A percentile compares a stretch with the other conserved stretches of the same genome.
Conservation (phyloP, 2,113 vertebrate genomes). For the Camelus bactrianus region DNA sequence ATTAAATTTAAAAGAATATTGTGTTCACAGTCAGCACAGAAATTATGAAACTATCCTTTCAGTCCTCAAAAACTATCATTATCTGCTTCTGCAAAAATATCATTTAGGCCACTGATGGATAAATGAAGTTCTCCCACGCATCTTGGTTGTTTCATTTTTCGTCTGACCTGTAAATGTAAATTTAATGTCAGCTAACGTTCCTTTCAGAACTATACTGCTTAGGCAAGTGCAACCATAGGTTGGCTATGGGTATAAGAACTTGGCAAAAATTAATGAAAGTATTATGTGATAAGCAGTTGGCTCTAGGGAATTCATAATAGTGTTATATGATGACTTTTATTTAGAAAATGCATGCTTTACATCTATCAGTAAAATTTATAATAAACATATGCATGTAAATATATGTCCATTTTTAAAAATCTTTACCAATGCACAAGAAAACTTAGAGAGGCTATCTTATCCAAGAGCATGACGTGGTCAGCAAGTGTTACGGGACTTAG, state of each 20-base stretch:
- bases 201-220: neutral
- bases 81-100: neutral
- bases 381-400: neutral
- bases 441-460: neutral
- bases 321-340: neutral
- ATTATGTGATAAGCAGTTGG: neutral
- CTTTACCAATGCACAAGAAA: neutral
- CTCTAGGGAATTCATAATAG: neutral
- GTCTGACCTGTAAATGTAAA: neutral
- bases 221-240: neutral
- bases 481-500: accelerated
- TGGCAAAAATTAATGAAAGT: neutral
- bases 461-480: neutral
- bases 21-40: neutral
- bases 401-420: neutral
- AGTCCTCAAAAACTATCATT: neutral
- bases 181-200: neutral
- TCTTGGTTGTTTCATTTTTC: neutral
- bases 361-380: neutral
- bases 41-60: neutral
- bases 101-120: neutral
- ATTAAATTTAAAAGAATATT: neutral
- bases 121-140: neutral
- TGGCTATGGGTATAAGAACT: neutral
- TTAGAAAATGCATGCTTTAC: neutral